Base-by-base conservation (phyloP, 1,140 invertebrate species). In the Drosophila carrolli region DNA sequence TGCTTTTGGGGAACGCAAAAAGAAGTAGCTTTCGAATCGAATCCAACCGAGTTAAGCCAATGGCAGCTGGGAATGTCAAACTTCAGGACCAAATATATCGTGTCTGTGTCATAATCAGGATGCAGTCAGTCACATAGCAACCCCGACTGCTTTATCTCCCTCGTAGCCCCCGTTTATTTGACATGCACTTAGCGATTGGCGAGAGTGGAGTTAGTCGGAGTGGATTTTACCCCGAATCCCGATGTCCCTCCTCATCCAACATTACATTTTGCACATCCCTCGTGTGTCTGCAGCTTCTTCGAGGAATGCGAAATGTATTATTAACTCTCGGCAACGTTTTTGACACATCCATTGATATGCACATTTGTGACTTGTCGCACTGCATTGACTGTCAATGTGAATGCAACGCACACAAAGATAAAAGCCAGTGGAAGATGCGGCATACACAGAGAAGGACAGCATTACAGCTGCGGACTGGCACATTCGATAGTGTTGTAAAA, bases 301-400 rank as follows among this genome's bases (percentile, higher is more conserved):
- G 46, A 47, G 57, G 55, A 57, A 60, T 55, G 56, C 40, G 38
- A 59, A 67, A 73, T 74, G 71, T 75, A 80, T 80, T 80, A 80
- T 80, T 80, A 80, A 80, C 71, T 80, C 71, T 75, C 70, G 57
- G 77, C 76, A 80, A 79, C 53, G 77, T 47, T 60, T 77, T 75
- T 80, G 78, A 80, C 77, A 79, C 77, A 80, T 80, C 61, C 78
- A 80, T 80, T 80, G 78, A 80, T 80, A 80, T 80, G 78, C 78
- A 56, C 78, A 80, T 80, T 80, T 80, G 77, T 79, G 78, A 80
- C 77, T 75, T 80, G 77, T 80, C 70, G 77, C 78, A 79, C 63
- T 71, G 68, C 67, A 71, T 71, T 71, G 67, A 71, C 68, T 71
- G 67, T 57, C 68, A 72, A 58, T 71, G 68, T 50, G 66, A 72